Conservation (phyloP, 1,140 invertebrate genomes). For the Nasonia longicornis region DNA sequence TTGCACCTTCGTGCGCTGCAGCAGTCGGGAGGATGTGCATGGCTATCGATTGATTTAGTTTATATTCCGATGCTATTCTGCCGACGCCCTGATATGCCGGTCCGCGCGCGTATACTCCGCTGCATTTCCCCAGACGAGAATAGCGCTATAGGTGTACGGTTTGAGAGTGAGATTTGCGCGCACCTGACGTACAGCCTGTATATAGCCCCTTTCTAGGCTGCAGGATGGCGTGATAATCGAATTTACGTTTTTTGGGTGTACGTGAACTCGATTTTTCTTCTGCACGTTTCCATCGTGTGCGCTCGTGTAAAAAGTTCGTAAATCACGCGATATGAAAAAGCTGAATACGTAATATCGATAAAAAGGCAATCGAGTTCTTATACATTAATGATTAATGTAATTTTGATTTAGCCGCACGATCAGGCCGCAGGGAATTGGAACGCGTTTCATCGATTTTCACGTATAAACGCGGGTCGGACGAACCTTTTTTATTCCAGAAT, state of each 20-base stretch:
- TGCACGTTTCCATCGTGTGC: too few relatives aligned
- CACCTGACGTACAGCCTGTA: too few relatives aligned
- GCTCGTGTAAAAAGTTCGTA: background rate
- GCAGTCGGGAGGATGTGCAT: too few relatives aligned
- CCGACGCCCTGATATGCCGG: background rate
- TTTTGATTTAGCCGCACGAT: background rate
- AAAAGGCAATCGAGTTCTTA: background rate
- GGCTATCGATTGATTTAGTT: slow-evolving; percentile 7
- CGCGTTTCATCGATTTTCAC: background rate
- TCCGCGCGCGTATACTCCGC: background rate
- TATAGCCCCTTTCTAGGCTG: too few relatives aligned
- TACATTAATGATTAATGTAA: background rate
- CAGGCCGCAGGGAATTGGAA: background rate
- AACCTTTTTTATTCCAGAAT: background rate
- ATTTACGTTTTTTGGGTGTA: too few relatives aligned
- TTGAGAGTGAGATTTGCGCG: too few relatives aligned
- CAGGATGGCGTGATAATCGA: too few relatives aligned
- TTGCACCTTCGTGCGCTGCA: background rate
- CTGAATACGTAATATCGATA: background rate
- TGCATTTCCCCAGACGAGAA: background rate
- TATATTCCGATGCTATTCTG: background rate
- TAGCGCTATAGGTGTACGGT: background rate
- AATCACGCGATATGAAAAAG: background rate
- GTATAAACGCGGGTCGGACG: too few relatives aligned
- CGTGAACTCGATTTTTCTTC: too few relatives aligned